A percentile compares a stretch with the other conserved stretches of the same genome.
phyloP scores from a whole-genome alignment of 2,888 invertebrate genomes.

The Smittia sp. region DNA sequence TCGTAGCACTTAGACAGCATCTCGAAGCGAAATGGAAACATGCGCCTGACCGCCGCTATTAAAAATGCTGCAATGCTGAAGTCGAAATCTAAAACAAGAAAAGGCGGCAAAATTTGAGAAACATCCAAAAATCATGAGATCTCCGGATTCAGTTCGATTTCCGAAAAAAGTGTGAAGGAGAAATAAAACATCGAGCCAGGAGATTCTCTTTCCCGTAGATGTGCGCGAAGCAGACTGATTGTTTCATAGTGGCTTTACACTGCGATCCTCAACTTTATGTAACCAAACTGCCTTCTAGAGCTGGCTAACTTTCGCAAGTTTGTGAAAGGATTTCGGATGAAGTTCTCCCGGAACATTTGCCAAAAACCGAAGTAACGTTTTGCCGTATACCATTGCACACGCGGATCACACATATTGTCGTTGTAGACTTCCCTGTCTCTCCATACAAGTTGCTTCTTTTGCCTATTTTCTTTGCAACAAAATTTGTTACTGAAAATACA shows the following conservation, averaged over 20 bases:
- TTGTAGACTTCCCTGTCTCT: conserved; percentile 15
- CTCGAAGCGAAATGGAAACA: conserved; percentile 1
- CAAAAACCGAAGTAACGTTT: too few species aligned
- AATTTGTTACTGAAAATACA: conserved; percentile 39
- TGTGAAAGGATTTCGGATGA: too few species aligned
- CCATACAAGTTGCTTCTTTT: conserved; percentile 36
- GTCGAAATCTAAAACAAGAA: background rate
- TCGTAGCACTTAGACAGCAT: background rate
- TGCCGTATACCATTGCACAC: background rate
- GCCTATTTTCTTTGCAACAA: conserved; percentile 40
- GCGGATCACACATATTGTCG: background rate
- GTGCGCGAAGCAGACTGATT: background rate
- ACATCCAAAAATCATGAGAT: conserved; percentile 28
- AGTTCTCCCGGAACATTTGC: too few species aligned
- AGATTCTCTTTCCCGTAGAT: conserved; percentile 10
- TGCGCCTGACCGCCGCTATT: background rate
- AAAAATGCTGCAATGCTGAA: background rate
- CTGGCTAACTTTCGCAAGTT: too few species aligned
- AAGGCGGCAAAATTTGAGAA: background rate
- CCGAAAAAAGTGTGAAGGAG: conserved; percentile 41
- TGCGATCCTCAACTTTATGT: conserved; percentile 1
- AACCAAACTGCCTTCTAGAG: background rate
- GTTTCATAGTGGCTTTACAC: background rate
- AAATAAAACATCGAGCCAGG: background rate
- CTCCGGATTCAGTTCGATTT: conserved; percentile 31